Conservation (phyloP, 1,140 invertebrate genomes). For the Nasonia vitripennis region DNA sequence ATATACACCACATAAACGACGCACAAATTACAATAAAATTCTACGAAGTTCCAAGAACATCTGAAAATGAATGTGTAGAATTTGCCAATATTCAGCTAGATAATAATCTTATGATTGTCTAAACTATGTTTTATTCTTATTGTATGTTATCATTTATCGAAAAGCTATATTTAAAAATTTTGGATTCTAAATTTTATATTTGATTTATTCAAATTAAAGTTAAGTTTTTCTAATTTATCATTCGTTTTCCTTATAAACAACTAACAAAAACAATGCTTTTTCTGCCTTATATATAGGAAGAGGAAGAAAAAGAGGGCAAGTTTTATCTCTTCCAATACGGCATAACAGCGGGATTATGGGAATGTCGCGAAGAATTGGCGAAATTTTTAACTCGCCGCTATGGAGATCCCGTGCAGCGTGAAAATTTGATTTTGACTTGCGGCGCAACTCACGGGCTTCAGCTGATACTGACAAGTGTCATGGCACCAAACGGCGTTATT, state of each 20-base stretch:
- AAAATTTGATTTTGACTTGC: conserved; percentile 79
- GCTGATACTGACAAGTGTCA: conserved; percentile 76
- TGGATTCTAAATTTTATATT: too few species aligned
- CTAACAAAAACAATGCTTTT: background rate
- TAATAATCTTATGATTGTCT: too few species aligned
- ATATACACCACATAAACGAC: too few species aligned
- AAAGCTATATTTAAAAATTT: too few species aligned
- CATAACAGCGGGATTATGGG: conserved; percentile 73
- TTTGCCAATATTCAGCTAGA: too few species aligned
- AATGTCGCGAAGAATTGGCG: conserved; percentile 74
- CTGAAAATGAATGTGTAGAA: too few species aligned
- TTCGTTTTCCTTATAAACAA: too few species aligned
- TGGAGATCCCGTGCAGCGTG: conserved; percentile 71
- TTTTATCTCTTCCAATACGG: conserved; percentile 78
- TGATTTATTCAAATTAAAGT: too few species aligned
- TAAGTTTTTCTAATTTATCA: too few species aligned
- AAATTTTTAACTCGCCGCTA: conserved; percentile 75
- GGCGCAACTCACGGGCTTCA: conserved; percentile 81
- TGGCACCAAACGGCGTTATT: conserved; percentile 77
- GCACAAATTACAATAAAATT: too few species aligned
- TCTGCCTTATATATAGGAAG: conserved; percentile 63
- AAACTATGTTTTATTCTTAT: background rate
- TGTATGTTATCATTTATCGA: too few species aligned
- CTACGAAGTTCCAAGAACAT: too few species aligned
- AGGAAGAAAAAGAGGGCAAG: conserved; percentile 71